Evolutionary conservation across 2,888 invertebrate species (phyloP).

Genomic region (Pristionchus arcanus): DNA sequence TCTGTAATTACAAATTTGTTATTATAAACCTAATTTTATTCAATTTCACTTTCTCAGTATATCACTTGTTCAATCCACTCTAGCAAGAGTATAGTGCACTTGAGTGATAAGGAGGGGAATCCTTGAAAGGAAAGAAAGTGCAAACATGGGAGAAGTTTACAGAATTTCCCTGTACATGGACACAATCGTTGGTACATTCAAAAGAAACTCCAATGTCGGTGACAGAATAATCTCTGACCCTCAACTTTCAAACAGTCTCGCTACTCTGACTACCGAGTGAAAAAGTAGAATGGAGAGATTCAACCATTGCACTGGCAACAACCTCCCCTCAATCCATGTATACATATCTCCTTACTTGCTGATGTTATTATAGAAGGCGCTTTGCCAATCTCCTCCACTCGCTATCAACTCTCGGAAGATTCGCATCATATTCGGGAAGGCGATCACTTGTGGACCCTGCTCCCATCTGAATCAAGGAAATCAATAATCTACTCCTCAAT

Average conservation of each 20-base stretch:
- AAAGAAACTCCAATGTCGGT: too few relatives aligned
- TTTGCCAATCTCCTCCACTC: slow-evolving; percentile 72
- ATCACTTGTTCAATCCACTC: background rate
- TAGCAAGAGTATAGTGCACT: background rate
- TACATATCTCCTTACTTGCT: slow-evolving; percentile 57
- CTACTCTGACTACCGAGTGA: background rate
- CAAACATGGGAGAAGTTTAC: too few relatives aligned
- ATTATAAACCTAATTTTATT: background rate
- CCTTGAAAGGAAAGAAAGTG: background rate
- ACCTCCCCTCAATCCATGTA: too few relatives aligned
- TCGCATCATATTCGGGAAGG: slow-evolving; percentile 67
- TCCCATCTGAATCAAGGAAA: slow-evolving; percentile 67
- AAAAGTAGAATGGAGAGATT: background rate
- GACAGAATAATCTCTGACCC: background rate
- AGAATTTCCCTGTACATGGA: too few relatives aligned
- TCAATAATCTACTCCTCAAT: background rate
- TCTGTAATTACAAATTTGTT: slow-evolving; percentile 29
- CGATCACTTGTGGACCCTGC: slow-evolving; percentile 67
- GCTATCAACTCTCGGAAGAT: slow-evolving; percentile 65
- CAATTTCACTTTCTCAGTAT: background rate
- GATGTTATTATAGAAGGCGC: slow-evolving; percentile 68
- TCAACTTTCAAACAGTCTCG: background rate
- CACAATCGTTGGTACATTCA: too few relatives aligned
- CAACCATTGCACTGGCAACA: too few relatives aligned
- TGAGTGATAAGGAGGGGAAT: background rate